Evolutionary conservation across 2,888 invertebrate species (phyloP), one percentile per base, ranked within the genome.

Genomic region (Abscondita cerata): DNA sequence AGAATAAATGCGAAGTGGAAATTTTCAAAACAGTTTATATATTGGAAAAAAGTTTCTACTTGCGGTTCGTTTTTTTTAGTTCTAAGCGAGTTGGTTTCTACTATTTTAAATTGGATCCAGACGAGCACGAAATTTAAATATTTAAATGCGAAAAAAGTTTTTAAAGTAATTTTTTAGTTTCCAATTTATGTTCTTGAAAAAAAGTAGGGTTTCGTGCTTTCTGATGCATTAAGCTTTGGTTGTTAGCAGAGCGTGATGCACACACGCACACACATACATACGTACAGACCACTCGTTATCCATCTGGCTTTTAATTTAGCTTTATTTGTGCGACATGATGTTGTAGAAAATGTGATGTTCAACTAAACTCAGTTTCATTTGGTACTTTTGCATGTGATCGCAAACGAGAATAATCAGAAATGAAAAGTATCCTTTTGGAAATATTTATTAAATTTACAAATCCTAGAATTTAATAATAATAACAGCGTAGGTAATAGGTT

Each of bases 261-360:
- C 48, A 47, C 31, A 25, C 4, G 25, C 25, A 25, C 25, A 25
- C 25, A 25, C 25, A 25, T 25, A 25, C 25, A 25, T 6, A 25
- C 25, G 6, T 6, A 25, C 25, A 59, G 52, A 31, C 36, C 59
- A 31, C 53, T 52, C 59, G 44, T 52, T 59, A 52, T 34, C 20
- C 47, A 34, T 9, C 52, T 53, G 40, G 47, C 46, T 59, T 59
- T 59, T 59, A 59, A 59, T 59, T 59, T 59, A 53, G 48, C 38
- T 31, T 53, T 59, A 54, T 50, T 53, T 50, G 48, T 48, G 57
- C 11, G 41, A 25, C 25, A 16, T 15, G 38, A 19, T 44, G 55
- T 38, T 47, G 36, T 38, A 52, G 19, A 38, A 44, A 59, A 63
- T 54, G 54, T 44, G 25, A 55, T 41, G 53, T 50, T 25, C 2